These are phyloP conservation scores for Sylvilagus bachmani DNA, from an alignment of 2,113 vertebrate species.

Conservation along the genomic window DNA sequence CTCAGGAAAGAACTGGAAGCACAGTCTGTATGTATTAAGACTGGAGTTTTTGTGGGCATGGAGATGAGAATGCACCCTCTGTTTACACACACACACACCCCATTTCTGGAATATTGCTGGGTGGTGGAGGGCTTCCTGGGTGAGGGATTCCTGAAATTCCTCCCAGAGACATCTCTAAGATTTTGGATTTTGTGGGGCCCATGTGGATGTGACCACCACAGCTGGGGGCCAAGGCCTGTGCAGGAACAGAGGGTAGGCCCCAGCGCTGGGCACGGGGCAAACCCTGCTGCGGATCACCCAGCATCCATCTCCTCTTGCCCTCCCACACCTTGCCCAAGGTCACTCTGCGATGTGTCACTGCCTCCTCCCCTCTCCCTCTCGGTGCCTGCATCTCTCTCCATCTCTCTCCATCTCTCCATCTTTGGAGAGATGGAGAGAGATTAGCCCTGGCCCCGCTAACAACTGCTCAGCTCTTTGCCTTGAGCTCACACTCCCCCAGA, in stretches of 20 bases:
- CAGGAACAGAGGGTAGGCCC: not conserved
- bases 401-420: too few relatives aligned
- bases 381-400: not conserved
- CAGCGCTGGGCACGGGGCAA: fast-evolving
- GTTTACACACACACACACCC: too few relatives aligned
- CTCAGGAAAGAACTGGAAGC: too few relatives aligned
- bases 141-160: too few relatives aligned
- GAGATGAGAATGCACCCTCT: too few relatives aligned
- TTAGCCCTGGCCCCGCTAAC: not conserved
- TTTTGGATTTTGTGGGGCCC: fast-evolving
- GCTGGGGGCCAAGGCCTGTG: not conserved
- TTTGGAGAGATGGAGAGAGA: too few relatives aligned
- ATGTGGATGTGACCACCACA: not conserved
- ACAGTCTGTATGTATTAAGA: too few relatives aligned
- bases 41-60: too few relatives aligned
- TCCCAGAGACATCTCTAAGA: too few relatives aligned
- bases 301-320: not conserved
- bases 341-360: not conserved
- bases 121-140: too few relatives aligned
- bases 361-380: not conserved
- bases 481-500: not conserved
- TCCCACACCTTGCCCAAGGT: not conserved
- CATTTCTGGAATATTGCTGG: too few relatives aligned
- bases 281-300: not conserved
- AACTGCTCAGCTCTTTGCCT: not conserved